Evolutionary conservation across 2,797 vertebrate genomes (phyloP).

Genomic region (Acanthis flammea): DNA sequence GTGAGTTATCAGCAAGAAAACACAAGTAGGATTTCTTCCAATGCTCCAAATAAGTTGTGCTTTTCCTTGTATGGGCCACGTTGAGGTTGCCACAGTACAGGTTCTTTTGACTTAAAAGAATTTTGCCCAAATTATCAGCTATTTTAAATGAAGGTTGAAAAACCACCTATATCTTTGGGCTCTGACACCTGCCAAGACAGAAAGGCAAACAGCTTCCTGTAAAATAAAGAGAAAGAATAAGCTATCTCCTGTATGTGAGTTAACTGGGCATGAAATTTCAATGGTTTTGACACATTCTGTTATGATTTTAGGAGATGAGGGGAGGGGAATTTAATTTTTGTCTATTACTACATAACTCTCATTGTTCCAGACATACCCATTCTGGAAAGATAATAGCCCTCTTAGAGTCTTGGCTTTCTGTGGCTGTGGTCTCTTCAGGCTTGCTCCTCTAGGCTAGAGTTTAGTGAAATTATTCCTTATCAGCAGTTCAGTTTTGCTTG

Average conservation of each 20-base stretch:
- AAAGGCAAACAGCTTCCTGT: background rate
- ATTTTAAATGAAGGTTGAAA: background rate
- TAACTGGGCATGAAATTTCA: background rate
- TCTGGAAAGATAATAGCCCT: background rate
- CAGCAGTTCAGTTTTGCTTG: background rate
- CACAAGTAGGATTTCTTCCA: background rate
- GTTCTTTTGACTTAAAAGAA: background rate
- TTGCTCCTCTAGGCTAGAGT: background rate
- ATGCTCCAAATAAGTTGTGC: background rate
- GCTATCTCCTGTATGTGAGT: fast-evolving
- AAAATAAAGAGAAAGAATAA: background rate
- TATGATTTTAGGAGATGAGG: background rate
- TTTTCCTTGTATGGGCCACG: background rate
- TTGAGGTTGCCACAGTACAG: background rate
- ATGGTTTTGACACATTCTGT: background rate
- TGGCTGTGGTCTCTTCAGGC: background rate
- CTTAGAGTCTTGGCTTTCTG: background rate
- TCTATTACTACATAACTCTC: background rate
- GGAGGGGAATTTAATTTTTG: background rate
- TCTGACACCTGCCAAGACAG: background rate
- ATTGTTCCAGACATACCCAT: background rate
- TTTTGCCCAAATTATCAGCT: background rate
- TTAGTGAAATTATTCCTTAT: background rate
- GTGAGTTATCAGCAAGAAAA: background rate
- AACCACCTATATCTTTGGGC: background rate